Evolutionary conservation across 2,113 vertebrate genomes (phyloP), one percentile per base, ranked within the genome.

Genomic region (Lasiurus cinereus): DNA sequence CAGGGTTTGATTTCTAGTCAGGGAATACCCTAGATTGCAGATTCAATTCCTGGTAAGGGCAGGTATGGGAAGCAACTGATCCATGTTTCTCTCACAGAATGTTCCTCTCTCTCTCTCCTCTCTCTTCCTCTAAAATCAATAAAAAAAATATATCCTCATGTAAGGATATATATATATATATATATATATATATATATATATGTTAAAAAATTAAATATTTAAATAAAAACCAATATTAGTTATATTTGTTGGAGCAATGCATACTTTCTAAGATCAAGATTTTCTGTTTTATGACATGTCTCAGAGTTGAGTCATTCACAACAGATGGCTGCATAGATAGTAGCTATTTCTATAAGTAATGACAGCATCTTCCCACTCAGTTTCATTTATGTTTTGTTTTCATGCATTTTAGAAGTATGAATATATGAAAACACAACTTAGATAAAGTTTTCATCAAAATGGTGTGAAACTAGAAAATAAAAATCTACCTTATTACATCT

Each of bases 271-370:
- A 43, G 64, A 96, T 96, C 70, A 97, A 88, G 59, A 96, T 97
- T 95, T 96, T 79, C 92, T 89, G 62, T 97, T 97, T 97, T 96
- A 96, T 97, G 88, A 93, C 83, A 93, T 56, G 96, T 97, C 83
- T 97, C 94, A 95, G 86, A 96, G 54, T 95, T 96, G 86, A 98
- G 96, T 98, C 87, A 93, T 76, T 97, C 93, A 88, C 39, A 98
- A 86, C 85, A 98, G 96, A 98, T 98, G 96, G 95, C 83, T 96
- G 78, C 59, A 93, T 97, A 93, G 97, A 97, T 95, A 97, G 88
- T 90, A 93, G 91, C 88, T 96, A 97, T 98, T 97, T 98, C 95
- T 96, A 95, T 97, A 97, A 97, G 95, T 96, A 97, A 97, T 97
- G 96, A 97, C 90, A 97, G 86, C 97, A 94, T 97, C 94, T 95